Evolutionary conservation across 2,797 vertebrate species (phyloP), one percentile per base, ranked within the genome.

Genomic region (Atherinosoma microstoma): DNA sequence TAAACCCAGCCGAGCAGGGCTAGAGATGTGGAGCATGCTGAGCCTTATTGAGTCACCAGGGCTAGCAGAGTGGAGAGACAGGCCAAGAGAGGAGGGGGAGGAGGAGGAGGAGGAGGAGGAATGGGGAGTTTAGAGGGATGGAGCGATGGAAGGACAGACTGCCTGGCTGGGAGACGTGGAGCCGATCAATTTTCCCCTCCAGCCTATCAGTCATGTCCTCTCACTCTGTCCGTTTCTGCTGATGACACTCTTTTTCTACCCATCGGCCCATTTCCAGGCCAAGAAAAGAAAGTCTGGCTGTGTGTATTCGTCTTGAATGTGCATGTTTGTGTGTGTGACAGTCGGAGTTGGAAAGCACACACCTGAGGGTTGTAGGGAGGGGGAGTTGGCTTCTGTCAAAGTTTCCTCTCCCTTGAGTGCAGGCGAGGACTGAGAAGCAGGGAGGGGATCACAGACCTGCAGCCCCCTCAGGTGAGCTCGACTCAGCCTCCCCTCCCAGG

Each of bases 21-120:
- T 94, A 90, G 92, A 94, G 95, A 95, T 90, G 92, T 90, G 93
- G 91, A 91, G 91, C 93, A 93, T 69, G 84, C 90, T 84, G 87
- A 83, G 87, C 61, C 89, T 92, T 93, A 94, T 93, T 94, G 96
- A 95, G 95, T 94, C 96, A 96, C 96, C 91, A 92, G 93, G 86
- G 84, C 84, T 64, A 12, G 80, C 49, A 70, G 80, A 89, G 83
- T 66, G 58, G 69, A 76, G 82, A 90, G 94, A 93, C 75, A 82
- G 84, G 76, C 74, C 68, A 56, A 58, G 71, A 65, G 81, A 54
- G 49, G 68, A 61, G 60, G 68, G 47, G 73, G 58, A 36, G 32
- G 65, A 67, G 53, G 74, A n/a, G 60, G 73, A 30, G 64, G 71
- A n/a, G n/a, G 62, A 40, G 13, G 56, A 58, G 60, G 70, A 88